phyloP scores from a whole-genome alignment of 2,888 invertebrate species.

The Parelbella ahira region DNA sequence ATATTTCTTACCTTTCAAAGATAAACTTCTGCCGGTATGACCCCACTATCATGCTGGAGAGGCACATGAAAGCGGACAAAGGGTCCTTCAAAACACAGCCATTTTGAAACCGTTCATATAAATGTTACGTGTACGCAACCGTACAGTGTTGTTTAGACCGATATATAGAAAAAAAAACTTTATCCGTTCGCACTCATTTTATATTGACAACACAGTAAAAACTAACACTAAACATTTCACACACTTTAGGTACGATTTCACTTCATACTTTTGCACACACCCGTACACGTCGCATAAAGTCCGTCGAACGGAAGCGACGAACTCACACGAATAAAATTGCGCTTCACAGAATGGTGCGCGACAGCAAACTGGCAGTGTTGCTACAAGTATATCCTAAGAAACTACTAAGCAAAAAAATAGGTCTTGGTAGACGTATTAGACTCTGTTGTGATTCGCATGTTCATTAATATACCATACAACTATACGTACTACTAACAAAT shows the following conservation, averaged over 20 bases:
- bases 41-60: slow-evolving; percentile 86
- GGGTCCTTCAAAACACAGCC: slow-evolving; percentile 86
- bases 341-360: slow-evolving; percentile 39
- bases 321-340: slow-evolving; percentile 56
- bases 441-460: no score
- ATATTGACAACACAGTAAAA: slow-evolving; percentile 67
- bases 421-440: no score
- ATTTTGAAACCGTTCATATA: slow-evolving; percentile 82
- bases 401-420: no score
- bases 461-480: no score
- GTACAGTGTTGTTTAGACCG: slow-evolving; percentile 51
- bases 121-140: slow-evolving; percentile 74
- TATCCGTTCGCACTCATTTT: slow-evolving; percentile 79
- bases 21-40: slow-evolving; percentile 82
- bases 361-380: slow-evolving; percentile 40
- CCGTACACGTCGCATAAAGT: slow-evolving; percentile 72
- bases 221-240: slow-evolving; percentile 79
- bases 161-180: slow-evolving; percentile 48
- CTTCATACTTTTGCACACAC: slow-evolving; percentile 79
- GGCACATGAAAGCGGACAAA: slow-evolving; percentile 82
- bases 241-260: slow-evolving; percentile 77
- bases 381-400: no score
- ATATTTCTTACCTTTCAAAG: slow-evolving; percentile 82
- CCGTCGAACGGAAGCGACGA: slow-evolving; percentile 68
- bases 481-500: no score